phyloP scores from a whole-genome alignment of 2,797 vertebrate species.

The Sebastes alutus region DNA sequence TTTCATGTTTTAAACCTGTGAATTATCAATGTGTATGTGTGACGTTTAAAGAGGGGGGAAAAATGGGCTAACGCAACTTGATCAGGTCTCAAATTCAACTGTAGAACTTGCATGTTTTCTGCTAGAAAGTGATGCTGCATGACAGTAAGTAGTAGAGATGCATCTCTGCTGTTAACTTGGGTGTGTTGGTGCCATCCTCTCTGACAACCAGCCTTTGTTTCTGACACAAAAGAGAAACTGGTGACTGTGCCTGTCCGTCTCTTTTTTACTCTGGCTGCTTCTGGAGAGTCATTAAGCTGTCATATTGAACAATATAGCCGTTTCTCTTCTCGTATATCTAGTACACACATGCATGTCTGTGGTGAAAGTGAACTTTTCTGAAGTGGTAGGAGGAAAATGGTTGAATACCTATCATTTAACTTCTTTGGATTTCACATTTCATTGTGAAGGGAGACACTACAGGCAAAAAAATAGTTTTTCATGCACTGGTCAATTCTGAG shows the following conservation, averaged over 20 bases:
- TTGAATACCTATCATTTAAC: neutral
- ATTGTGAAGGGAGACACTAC: neutral
- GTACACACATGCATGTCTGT: neutral
- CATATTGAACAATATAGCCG: neutral
- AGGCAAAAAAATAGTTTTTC: too few relatives aligned
- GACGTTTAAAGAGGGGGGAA: neutral
- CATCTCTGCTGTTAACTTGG: neutral
- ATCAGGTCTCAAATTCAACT: neutral
- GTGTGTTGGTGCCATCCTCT: slow-evolving; percentile 18
- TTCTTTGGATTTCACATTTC: neutral
- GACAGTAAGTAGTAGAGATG: neutral
- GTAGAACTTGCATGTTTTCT: neutral
- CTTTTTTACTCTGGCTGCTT: slow-evolving; percentile 28
- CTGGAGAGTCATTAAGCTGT: slow-evolving; percentile 7
- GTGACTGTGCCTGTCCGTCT: slow-evolving; percentile 24
- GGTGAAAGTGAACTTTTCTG: neutral
- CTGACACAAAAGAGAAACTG: slow-evolving; percentile 37
- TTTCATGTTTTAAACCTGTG: neutral
- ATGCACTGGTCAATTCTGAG: too few relatives aligned
- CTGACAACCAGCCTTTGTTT: slow-evolving; percentile 44
- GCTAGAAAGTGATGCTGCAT: neutral
- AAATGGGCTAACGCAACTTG: neutral
- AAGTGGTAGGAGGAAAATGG: neutral
- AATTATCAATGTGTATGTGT: neutral
- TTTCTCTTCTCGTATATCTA: neutral